Evolutionary conservation across 2,797 vertebrate species (phyloP).

Genomic region (Fratercula arctica): DNA sequence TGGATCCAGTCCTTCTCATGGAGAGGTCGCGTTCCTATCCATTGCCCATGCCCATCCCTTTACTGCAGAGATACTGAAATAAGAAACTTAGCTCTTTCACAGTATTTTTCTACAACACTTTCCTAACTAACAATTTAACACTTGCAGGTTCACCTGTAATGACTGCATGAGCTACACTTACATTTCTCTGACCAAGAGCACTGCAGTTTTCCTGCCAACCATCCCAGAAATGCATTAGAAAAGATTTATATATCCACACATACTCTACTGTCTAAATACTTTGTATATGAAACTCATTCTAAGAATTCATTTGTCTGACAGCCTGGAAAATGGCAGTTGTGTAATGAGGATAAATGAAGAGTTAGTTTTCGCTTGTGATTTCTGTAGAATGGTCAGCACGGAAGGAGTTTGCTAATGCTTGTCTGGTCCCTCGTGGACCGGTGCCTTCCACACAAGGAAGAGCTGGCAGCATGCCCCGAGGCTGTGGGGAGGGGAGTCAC

Average conservation of each 20-base stretch:
- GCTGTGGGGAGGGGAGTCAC: not conserved
- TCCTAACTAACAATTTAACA: not conserved
- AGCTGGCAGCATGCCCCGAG: not conserved
- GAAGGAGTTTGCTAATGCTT: not conserved
- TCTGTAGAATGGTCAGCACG: not conserved
- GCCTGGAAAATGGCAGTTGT: not conserved
- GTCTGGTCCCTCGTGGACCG: accelerated
- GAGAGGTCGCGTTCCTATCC: accelerated
- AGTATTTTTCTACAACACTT: not conserved
- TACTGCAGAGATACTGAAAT: not conserved
- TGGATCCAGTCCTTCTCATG: not conserved
- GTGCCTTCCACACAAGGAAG: not conserved
- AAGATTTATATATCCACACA: not conserved
- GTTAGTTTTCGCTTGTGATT: not conserved
- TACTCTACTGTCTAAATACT: not conserved
- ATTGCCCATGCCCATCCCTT: not conserved
- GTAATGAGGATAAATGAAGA: not conserved
- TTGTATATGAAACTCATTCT: not conserved
- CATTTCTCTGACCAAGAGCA: not conserved
- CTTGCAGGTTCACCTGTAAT: not conserved
- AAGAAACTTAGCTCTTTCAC: not conserved
- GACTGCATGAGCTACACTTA: not conserved
- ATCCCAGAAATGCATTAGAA: not conserved
- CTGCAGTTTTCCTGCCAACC: not conserved
- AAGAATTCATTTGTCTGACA: not conserved